A percentile compares a stretch with the other conserved stretches of the same genome.
These are phyloP conservation scores for Spermophilus dauricus DNA, from an alignment of 2,113 vertebrate genomes.

Conservation along the genomic window DNA sequence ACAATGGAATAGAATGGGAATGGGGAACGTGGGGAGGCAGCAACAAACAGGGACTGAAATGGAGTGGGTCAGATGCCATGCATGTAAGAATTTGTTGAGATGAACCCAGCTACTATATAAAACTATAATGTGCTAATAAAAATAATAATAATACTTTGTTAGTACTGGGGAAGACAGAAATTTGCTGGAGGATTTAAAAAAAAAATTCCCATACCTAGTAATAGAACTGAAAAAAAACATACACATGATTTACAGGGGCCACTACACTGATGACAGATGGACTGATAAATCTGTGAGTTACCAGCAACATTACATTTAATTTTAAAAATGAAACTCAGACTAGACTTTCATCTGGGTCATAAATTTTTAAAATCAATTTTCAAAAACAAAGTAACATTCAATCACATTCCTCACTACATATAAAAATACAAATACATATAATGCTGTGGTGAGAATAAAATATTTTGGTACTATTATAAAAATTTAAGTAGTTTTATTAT, in stretches of 20 bases:
- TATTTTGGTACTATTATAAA: conserved; percentile 1
- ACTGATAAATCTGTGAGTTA: neutral
- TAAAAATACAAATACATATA: neutral
- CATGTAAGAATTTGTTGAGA: too few species aligned
- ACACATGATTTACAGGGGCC: neutral
- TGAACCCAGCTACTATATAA: too few species aligned
- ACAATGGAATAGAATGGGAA: too few species aligned
- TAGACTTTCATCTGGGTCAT: neutral
- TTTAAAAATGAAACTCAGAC: conserved; percentile 36
- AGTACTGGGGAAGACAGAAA: conserved; percentile 15
- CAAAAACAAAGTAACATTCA: conserved; percentile 17
- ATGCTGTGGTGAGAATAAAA: conserved; percentile 4
- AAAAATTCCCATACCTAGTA: neutral
- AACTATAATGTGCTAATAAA: too few species aligned
- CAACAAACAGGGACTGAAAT: too few species aligned
- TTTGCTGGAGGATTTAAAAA: conserved; percentile 15
- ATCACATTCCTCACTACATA: neutral
- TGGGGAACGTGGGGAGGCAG: too few species aligned
- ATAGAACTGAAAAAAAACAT: neutral
- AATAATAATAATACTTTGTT: neutral
- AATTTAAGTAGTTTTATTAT: conserved; percentile 27
- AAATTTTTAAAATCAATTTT: conserved; percentile 57
- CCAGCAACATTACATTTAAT: conserved; percentile 2
- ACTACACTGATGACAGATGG: neutral
- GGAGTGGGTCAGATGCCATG: too few species aligned